phyloP scores from a whole-genome alignment of 2,113 vertebrate species.

The Aleadryas rufinucha region DNA sequence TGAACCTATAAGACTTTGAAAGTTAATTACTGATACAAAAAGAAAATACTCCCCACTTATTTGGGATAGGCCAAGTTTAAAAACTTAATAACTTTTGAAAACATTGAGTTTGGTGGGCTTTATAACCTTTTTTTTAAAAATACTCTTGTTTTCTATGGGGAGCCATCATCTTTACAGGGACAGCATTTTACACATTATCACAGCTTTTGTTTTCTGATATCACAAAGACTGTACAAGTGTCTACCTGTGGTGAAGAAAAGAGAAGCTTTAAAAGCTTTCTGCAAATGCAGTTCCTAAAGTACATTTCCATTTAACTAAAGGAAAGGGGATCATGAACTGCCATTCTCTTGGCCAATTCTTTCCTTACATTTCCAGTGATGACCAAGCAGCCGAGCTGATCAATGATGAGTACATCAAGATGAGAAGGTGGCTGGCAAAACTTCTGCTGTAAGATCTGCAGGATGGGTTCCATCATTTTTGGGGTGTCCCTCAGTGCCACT shows the following conservation, averaged over 20 bases:
- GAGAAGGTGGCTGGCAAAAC: slow-evolving; percentile 93
- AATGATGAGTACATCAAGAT: slow-evolving; percentile 91
- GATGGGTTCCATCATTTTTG: slow-evolving; percentile 95
- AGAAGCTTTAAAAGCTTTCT: neutral
- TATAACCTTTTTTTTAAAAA: neutral
- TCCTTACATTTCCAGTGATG: slow-evolving; percentile 93
- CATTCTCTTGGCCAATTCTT: neutral
- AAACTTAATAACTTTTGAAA: neutral
- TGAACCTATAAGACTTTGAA: neutral
- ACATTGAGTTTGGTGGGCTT: neutral
- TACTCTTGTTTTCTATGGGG: neutral
- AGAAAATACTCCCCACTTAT: neutral
- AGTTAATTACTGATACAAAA: neutral
- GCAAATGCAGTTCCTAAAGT: neutral
- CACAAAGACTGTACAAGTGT: neutral
- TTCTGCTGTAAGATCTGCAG: slow-evolving; percentile 97
- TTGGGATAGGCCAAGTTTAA: neutral
- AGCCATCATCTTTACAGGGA: neutral
- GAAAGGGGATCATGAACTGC: neutral
- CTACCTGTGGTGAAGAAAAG: neutral
- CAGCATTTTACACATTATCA: neutral
- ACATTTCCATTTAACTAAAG: neutral
- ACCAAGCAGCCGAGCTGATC: slow-evolving; percentile 97
- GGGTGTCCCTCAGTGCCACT: slow-evolving; percentile 91
- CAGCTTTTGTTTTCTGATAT: neutral